Evolutionary conservation across 2,888 invertebrate genomes (phyloP), one percentile per base, ranked within the genome.

Genomic region (Clostera curtula): DNA sequence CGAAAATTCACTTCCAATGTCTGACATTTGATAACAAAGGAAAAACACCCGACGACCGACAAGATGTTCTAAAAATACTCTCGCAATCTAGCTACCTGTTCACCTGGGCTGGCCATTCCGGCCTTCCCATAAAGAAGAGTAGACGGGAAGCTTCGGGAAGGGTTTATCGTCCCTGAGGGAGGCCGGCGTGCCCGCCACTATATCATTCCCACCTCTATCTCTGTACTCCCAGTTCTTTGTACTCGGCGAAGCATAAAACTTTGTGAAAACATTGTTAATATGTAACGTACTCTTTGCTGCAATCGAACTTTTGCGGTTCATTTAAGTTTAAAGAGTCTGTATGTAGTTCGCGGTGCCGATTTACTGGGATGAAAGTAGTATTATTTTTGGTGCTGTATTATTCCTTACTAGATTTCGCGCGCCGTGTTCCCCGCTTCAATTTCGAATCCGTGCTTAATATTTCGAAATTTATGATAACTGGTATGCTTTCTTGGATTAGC

Each of bases 71-170:
- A 75, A 82, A 80, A 82, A 82, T 82, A 82, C 77, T 71, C 74
- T 76, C 65, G 68, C 76, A 79, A 79, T 79, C 76, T 79, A 72
- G 69, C 69, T 76, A 77, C 79, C 77, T 77, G 77, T 68, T 77
- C 77, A 80, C 77, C 77, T 80, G 80, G 72, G 72, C 73, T 70
- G 74, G 72, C 77, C 75, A 72, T 77, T 76, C 74, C 74, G 74
- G 69, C 74, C 79, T 79, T 65, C 73, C 77, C 80, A 82, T 83
- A 83, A 82, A 83, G 82, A 80, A 82, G 79, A 79, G 80, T 73
- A 75, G 71, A 70, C 72, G 75, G 79, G 75, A 76, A 75, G 80
- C 69, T 62, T 49, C 64, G 65, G 73, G 79, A 74, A 76, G 82
- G 82, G 79, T 82, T 83, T 83, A 82, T 82, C 76, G 82, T 68